Conservation (phyloP, 1,140 invertebrate genomes). For the Leptopilina clavipes region DNA sequence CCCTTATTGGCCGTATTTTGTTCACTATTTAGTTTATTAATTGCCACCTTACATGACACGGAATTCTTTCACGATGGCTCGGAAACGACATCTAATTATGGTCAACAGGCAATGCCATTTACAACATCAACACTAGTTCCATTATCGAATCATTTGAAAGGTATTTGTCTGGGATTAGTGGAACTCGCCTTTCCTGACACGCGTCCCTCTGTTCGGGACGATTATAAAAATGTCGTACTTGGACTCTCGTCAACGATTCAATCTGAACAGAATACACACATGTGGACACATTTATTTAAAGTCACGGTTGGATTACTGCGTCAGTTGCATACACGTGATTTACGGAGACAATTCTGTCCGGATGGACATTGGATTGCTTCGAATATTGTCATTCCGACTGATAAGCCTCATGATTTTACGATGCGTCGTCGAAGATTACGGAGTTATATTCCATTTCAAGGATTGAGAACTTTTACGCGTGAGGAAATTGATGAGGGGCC, state of each 20-base stretch:
- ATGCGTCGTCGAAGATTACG: slow-evolving; percentile 75
- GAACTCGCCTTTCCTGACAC: slow-evolving; percentile 93
- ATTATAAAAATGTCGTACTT: slow-evolving; percentile 70
- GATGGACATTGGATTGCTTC: slow-evolving; percentile 85
- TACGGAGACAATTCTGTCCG: slow-evolving; percentile 85
- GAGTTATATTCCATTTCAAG: slow-evolving; percentile 80
- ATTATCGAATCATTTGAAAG: slow-evolving; percentile 83
- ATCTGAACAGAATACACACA: slow-evolving; percentile 71
- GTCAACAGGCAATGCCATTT: slow-evolving; percentile 78
- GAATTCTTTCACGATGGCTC: slow-evolving; percentile 82
- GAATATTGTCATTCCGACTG: slow-evolving; percentile 80
- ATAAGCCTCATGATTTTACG: slow-evolving; percentile 79
- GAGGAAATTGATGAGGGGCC: slow-evolving; percentile 85
- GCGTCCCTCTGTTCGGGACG: slow-evolving; percentile 76
- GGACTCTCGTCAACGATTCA: slow-evolving; percentile 63
- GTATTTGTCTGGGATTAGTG: slow-evolving; percentile 90
- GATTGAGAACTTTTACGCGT: slow-evolving; percentile 77
- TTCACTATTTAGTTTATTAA: slow-evolving; percentile 86
- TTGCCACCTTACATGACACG: slow-evolving; percentile 90
- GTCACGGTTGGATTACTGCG: slow-evolving; percentile 82
- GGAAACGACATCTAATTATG: slow-evolving; percentile 38
- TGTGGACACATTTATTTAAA: slow-evolving; percentile 76
- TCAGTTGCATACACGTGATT: slow-evolving; percentile 88
- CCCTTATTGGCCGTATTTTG: slow-evolving; percentile 90
- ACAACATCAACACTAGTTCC: slow-evolving; percentile 78